These are phyloP conservation scores for Centropus bengalensis DNA, from an alignment of 2,113 vertebrate species.

Conservation along the genomic window DNA sequence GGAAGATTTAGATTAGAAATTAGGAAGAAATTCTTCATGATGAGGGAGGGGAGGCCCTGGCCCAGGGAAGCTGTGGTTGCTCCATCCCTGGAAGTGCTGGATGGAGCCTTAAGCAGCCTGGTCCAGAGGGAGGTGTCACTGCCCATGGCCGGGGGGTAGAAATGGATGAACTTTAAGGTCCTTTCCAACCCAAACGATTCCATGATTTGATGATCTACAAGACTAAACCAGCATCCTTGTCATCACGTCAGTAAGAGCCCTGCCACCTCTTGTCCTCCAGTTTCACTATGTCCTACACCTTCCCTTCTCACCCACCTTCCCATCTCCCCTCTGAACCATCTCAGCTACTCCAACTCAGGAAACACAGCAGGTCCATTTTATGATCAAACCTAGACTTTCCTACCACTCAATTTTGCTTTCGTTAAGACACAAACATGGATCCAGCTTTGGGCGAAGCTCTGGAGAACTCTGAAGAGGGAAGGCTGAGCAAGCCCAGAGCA, in stretches of 20 bases:
- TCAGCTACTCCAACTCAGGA: background rate
- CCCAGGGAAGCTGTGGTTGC: too few relatives aligned
- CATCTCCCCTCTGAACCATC: background rate
- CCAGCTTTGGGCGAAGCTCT: background rate
- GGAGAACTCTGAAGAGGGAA: background rate
- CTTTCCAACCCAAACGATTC: too few relatives aligned
- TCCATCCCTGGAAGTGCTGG: too few relatives aligned
- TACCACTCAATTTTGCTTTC: background rate
- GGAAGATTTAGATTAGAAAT: too few relatives aligned
- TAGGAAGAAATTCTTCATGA: too few relatives aligned
- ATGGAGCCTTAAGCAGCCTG: too few relatives aligned
- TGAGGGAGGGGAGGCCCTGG: too few relatives aligned
- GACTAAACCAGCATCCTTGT: background rate
- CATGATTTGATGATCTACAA: background rate
- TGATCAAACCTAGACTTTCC: background rate
- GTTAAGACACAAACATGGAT: background rate
- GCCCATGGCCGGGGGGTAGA: too few relatives aligned
- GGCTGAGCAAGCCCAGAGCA: background rate
- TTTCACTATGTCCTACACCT: background rate
- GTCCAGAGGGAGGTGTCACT: too few relatives aligned
- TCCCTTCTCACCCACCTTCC: background rate
- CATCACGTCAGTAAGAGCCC: rapidly evolving
- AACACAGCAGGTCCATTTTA: background rate
- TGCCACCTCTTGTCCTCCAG: background rate
- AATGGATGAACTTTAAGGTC: too few relatives aligned